Base-by-base conservation (phyloP, 2,797 vertebrate species). In the Tenualosa thibaudeaui region DNA sequence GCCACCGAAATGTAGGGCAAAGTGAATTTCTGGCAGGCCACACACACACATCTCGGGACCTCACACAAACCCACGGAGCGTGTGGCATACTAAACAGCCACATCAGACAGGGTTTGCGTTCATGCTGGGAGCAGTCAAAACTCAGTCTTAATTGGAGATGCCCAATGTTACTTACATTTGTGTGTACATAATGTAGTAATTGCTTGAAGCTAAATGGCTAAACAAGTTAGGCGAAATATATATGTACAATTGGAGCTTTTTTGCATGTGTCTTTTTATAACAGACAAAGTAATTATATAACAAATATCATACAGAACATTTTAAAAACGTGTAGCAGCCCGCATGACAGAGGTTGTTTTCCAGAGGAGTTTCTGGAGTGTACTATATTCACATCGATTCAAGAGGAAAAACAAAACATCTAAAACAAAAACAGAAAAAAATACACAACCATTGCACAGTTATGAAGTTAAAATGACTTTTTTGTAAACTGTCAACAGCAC, bases 401-500 rank as follows among this genome's bases (percentile, higher is more conserved):
- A 93, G 90, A 9, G 85, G 82, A 84, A 87, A 85, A 91, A 85
- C 85, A 84, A 89, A 86, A 89, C 84, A 86, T 65, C 19, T 81
- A 87, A 87, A 87, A 51, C 53, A 84, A 83, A 56, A 85, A 90
- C 85, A 88, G 89, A 88, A 89, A 58, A 81, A 85, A 85, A 75
- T 90, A 89, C 94, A 93, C 94, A 94, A 93, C 88, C 91, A 92
- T 93, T 92, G 93, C 93, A 95, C 95, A 91, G 92, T 94, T 94
- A 95, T 94, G 46, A 85, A 91, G 95, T 94, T 93, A 93, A 91
- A 40, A 91, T 84, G 92, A 93, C 86, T 95, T 93, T 94, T 98
- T 98, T 99, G 97, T 97, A 98, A 99, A 97, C 94, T 88, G 95
- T 97, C 96, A 95, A 98, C 97, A 98, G 97, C 98, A 98, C 98